A percentile compares a stretch with the other conserved stretches of the same genome.
These are phyloP conservation scores for Myotis davidii DNA, from an alignment of 2,113 vertebrate species.

Conservation along the genomic window DNA sequence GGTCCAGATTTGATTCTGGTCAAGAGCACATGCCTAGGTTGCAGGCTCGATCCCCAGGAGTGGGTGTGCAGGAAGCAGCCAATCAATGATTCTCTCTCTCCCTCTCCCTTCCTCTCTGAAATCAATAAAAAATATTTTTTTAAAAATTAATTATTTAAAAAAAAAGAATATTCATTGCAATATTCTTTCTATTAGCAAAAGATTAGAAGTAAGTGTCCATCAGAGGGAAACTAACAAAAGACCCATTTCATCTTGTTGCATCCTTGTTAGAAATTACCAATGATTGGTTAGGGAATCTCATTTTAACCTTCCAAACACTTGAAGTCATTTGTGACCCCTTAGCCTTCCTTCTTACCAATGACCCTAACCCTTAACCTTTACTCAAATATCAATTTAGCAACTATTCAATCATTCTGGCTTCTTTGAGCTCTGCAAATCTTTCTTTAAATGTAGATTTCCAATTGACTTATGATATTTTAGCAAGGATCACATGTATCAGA, in stretches of 20 bases:
- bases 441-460: neutral
- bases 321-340: neutral
- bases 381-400: neutral
- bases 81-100: neutral
- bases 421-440: neutral
- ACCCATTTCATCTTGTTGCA: neutral
- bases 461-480: neutral
- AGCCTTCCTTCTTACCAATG: neutral
- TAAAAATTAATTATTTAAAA: too few species aligned
- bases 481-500: neutral
- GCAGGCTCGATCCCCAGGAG: neutral
- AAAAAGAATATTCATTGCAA: neutral
- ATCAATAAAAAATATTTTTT: neutral
- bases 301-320: neutral
- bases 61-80: neutral
- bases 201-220: neutral
- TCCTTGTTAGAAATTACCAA: neutral
- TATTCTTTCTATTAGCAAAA: slow-evolving; percentile 23
- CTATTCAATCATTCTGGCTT: neutral
- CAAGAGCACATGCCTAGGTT: neutral
- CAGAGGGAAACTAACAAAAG: neutral
- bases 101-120: neutral
- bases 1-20: neutral
- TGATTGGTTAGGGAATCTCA: neutral
- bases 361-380: neutral